Evolutionary conservation across 2,797 vertebrate genomes (phyloP), one percentile per base, ranked within the genome.

Genomic region (Acrossocheilus wenchowensis): DNA sequence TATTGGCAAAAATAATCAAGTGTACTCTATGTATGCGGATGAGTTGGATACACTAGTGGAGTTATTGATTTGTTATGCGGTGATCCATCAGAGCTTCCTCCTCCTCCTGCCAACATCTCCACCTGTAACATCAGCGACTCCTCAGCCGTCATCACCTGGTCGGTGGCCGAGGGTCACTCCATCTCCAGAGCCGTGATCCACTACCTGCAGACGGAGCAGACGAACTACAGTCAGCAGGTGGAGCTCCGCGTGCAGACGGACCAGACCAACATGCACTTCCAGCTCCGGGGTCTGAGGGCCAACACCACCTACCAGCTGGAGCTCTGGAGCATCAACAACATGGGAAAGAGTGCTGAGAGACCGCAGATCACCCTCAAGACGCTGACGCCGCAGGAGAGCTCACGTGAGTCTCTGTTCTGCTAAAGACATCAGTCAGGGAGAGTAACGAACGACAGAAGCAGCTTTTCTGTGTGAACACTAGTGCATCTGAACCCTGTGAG

Each of bases 271-370:
- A 94, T 94, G 72, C 95, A 94, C 6, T 96, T 96, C 72, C 95
- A 96, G 43, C 94, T 97, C 60, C 94, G 95, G 83, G 97, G 97
- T 0, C 95, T 97, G 0, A 96, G 95, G 85, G 92, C 96, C 17
- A 92, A 96, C 80, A 96, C 94, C 2, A 86, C 90, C n/a, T 97
- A 97, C 85, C 90, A 93, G 72, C 94, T 97, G 93, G 94, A 97
- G 83, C 92, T 97, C 86, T 96, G 94, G 87, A 95, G 95, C 79
- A 91, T 95, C 90, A 97, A 97, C 90, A 97, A 97, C 87, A 91
- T 96, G 21, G 97, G 97, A 8, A 89, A 93, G 77, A 97, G 97
- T 85, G 88, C 88, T 21, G 89, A 92, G 0, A 94, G 94, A 41
- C 92, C 91, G 43, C 91, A 91, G 0, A 89, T 93, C 88, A 92